These are phyloP conservation scores for Lagria hirta DNA, from an alignment of 2,888 invertebrate species.

Conservation along the genomic window DNA sequence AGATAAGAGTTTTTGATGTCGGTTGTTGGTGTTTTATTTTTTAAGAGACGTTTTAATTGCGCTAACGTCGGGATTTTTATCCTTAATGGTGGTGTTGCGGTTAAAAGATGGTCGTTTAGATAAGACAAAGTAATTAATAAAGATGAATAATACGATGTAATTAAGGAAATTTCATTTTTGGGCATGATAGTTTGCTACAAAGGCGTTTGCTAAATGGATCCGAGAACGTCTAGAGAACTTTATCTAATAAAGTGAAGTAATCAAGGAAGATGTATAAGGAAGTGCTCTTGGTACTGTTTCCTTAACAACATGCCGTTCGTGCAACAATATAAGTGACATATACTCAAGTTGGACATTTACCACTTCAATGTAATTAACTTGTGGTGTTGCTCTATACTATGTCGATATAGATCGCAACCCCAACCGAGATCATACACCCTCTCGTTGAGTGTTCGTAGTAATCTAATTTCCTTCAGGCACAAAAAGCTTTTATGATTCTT, in stretches of 20 bases:
- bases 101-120: slow-evolving; percentile 31
- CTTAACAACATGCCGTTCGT: slow-evolving; percentile 31
- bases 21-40: slow-evolving; percentile 15
- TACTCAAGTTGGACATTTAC: slow-evolving; percentile 31
- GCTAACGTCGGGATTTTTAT: slow-evolving; percentile 20
- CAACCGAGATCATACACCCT: slow-evolving; percentile 23
- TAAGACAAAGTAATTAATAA: slow-evolving; percentile 34
- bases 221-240: slow-evolving; percentile 36
- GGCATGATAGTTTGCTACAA: slow-evolving; percentile 23
- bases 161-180: slow-evolving; percentile 33
- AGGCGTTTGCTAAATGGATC: slow-evolving; percentile 30
- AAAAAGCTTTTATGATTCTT: slow-evolving; percentile 43
- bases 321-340: slow-evolving; percentile 33
- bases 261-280: slow-evolving; percentile 35
- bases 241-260: slow-evolving; percentile 34
- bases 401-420: slow-evolving; percentile 25
- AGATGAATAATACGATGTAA: slow-evolving; percentile 30
- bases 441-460: slow-evolving; percentile 35
- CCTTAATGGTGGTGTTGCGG: slow-evolving; percentile 25
- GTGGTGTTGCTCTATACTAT: slow-evolving; percentile 23
- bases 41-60: slow-evolving; percentile 26
- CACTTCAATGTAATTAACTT: slow-evolving; percentile 33
- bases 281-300: slow-evolving; percentile 28
- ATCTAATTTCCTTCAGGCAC: slow-evolving; percentile 40
- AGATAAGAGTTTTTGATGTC: slow-evolving; percentile 10